Conservation (phyloP, 1,140 invertebrate species). For the Euwallacea similis region DNA sequence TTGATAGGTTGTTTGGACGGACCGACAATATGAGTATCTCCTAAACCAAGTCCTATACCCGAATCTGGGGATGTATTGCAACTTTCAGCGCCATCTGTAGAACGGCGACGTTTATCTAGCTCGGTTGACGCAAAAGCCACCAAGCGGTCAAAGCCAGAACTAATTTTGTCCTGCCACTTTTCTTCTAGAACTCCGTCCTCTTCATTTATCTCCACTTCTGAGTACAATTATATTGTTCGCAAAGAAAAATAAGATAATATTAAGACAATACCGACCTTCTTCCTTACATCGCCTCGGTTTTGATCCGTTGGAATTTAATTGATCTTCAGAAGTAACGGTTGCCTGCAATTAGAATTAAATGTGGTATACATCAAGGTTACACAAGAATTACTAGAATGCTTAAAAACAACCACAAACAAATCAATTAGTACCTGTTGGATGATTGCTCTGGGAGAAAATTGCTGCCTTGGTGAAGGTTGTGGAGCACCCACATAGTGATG, state of each 20-base stretch:
- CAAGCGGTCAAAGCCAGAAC: conserved; percentile 82
- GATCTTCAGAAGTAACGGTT: conserved; percentile 24
- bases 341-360: neutral
- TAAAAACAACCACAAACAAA: neutral
- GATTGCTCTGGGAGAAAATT: conserved; percentile 50
- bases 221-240: neutral
- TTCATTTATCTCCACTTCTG: conserved; percentile 56
- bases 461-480: conserved; percentile 44
- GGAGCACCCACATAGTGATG: conserved; percentile 49
- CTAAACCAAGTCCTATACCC: conserved; percentile 70
- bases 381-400: conserved; percentile 16
- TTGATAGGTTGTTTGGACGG: conserved; percentile 52
- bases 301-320: neutral
- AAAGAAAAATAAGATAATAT: neutral
- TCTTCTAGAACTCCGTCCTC: conserved; percentile 64
- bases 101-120: conserved; percentile 76
- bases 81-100: conserved; percentile 69
- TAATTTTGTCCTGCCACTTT: conserved; percentile 84
- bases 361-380: conserved; percentile 22
- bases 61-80: conserved; percentile 78
- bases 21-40: conserved; percentile 57
- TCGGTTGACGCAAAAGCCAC: conserved; percentile 85
- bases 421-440: conserved; percentile 43
- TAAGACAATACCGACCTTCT: conserved; percentile 47
- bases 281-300: conserved; percentile 48